Evolutionary conservation across 2,113 vertebrate genomes (phyloP), one percentile per base, ranked within the genome.

Genomic region (Nyctibius bracteatus): DNA sequence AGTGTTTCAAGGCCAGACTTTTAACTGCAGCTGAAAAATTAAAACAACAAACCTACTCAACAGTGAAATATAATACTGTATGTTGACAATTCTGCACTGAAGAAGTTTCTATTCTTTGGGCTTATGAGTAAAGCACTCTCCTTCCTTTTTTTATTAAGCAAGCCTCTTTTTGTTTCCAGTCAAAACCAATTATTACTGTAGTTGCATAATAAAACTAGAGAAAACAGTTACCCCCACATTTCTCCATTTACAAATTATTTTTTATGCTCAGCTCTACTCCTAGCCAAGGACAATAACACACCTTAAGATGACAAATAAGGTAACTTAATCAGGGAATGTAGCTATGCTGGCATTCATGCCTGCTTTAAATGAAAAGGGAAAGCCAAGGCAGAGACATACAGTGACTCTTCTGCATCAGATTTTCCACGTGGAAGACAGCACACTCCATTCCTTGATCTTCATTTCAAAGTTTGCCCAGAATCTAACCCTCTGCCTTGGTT

Each of bases 351-450:
- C 18, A 12, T 62, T 94, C 49, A 49, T 4, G 7, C 14, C 18
- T 54, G 3, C 8, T 70, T 81, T 25, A 58, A 11, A 77, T 28
- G 39, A 35, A 46, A 54, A 46, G 8, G 18, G 14, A 44, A 86
- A 58, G 9, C 22, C 20, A 41, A 78, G 23, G 25, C 33, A 88
- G 25, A 66, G 43, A 18, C 20, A 12, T 8, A 33, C 8, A 67
- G 17, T 0, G 0, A 30, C 20, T 31, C 17, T 67, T 8, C 72
- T 17, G 54, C 25, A 11, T 3, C 44, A 58, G 37, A n/a, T 46
- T 73, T 70, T 37, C 18, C 37, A 12, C 0, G 1, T 28, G 62
- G 37, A 74, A 80, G 31, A 31, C 31, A 55, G 25, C 22, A 52
- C 2, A 3, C 8, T 30, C 39, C 54, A 30, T n/a, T 52, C 39